These are phyloP conservation scores for Cherax destructor DNA, from an alignment of 1,140 invertebrate species.

Conservation along the genomic window DNA sequence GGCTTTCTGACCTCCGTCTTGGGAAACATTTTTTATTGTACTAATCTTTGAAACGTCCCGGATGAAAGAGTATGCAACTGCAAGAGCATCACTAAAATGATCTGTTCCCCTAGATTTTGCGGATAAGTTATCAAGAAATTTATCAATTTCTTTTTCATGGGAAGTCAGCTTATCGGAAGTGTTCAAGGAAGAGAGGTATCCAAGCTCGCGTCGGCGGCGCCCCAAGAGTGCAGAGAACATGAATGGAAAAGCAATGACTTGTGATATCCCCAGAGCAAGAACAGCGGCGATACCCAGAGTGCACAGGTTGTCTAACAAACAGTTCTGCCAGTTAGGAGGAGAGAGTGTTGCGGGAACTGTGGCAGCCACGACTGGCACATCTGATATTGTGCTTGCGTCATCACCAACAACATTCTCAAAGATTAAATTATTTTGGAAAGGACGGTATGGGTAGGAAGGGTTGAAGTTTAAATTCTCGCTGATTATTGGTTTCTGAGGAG, in stretches of 20 bases:
- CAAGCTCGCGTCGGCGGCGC: background rate
- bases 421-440: background rate
- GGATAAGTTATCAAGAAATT: no score
- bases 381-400: background rate
- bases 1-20: background rate
- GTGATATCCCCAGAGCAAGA: slow-evolving; percentile 17
- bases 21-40: background rate
- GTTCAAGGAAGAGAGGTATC: background rate
- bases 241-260: slow-evolving; percentile 8
- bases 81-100: background rate
- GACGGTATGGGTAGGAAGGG: slow-evolving; percentile 6
- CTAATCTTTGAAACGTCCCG: background rate
- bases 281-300: slow-evolving; percentile 18
- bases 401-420: background rate
- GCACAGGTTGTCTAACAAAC: slow-evolving; percentile 4
- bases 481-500: background rate
- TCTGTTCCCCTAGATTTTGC: background rate
- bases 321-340: background rate
- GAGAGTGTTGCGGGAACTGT: background rate
- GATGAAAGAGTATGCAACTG: slow-evolving; percentile 1
- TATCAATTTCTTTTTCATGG: background rate
- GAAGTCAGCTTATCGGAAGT: background rate
- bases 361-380: background rate
- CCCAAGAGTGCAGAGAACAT: background rate
- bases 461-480: background rate